A percentile compares a stretch with the other conserved stretches of the same genome.
phyloP scores from a whole-genome alignment of 2,888 invertebrate species.

The Eupithecia inturbata region DNA sequence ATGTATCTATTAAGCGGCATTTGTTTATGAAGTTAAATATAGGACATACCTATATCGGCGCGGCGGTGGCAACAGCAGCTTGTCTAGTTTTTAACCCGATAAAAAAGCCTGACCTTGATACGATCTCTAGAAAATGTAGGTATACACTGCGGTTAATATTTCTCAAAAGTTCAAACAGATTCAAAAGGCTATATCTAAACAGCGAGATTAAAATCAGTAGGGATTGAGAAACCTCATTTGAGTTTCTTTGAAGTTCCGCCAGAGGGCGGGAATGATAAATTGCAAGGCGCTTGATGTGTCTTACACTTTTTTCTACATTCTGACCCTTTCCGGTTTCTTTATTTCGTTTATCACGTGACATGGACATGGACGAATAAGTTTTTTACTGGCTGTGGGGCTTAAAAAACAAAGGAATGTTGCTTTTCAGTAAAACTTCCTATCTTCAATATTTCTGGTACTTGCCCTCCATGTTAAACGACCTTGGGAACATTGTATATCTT shows the following conservation, averaged over 20 bases:
- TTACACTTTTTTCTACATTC: slow-evolving; percentile 64
- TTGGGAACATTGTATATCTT: no score
- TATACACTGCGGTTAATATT: slow-evolving; percentile 52
- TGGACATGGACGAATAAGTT: slow-evolving; percentile 67
- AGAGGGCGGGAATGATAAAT: slow-evolving; percentile 70
- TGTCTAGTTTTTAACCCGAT: neutral
- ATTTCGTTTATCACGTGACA: slow-evolving; percentile 64
- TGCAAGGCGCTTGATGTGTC: slow-evolving; percentile 66
- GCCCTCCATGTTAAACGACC: no score
- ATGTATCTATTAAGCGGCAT: neutral
- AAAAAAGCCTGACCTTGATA: neutral
- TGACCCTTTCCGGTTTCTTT: slow-evolving; percentile 67
- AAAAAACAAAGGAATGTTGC: slow-evolving; percentile 35
- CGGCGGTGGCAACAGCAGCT: neutral
- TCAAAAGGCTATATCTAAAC: slow-evolving; percentile 65
- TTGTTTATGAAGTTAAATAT: neutral
- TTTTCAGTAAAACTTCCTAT: no score
- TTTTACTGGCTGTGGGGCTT: slow-evolving; percentile 35
- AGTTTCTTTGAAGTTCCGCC: slow-evolving; percentile 67
- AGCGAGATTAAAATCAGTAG: slow-evolving; percentile 72
- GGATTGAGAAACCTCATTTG: slow-evolving; percentile 63
- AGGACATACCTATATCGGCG: neutral
- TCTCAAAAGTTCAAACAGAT: slow-evolving; percentile 54
- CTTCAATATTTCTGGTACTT: no score
- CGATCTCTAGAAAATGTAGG: neutral